Percentiles rank a stretch among this genome's conserved stretches.
Conservation (phyloP, 1,140 invertebrate species). For the Pseudomyrmex sp. region DNA sequence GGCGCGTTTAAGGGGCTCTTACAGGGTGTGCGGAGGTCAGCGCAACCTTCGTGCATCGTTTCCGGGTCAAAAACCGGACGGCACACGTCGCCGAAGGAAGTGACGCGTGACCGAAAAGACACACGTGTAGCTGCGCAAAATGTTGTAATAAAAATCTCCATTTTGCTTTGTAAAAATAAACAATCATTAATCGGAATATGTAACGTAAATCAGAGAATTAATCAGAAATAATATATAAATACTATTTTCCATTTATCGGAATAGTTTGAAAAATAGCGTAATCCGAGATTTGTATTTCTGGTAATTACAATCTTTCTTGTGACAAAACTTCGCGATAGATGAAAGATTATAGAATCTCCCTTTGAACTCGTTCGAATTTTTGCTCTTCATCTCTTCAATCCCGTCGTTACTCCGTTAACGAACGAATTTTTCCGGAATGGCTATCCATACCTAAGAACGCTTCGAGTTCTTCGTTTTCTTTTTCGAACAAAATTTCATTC, state of each 20-base stretch:
- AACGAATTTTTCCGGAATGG: conserved; percentile 53
- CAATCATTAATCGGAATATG: no score
- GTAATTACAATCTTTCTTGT: background rate
- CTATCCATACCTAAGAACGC: conserved; percentile 39
- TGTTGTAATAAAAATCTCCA: background rate
- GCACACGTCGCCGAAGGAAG: conserved; percentile 67
- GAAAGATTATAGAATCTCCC: conserved; percentile 39
- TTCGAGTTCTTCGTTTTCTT: conserved; percentile 20
- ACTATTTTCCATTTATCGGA: background rate
- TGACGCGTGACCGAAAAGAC: conserved; percentile 30
- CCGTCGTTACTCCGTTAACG: conserved; percentile 44
- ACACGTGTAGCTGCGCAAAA: conserved; percentile 21
- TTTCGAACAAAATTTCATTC: conserved; percentile 58
- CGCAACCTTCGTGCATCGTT: conserved; percentile 62
- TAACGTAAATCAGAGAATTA: no score
- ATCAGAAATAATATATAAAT: background rate
- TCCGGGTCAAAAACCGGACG: conserved; percentile 82
- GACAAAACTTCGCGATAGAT: conserved; percentile 29
- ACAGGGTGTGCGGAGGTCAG: conserved; percentile 76
- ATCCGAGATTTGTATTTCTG: background rate
- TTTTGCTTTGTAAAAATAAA: background rate
- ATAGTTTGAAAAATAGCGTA: background rate
- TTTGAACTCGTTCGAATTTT: conserved; percentile 18
- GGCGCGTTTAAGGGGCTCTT: conserved; percentile 65
- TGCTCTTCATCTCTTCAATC: conserved; percentile 38